Evolutionary conservation across 2,113 vertebrate genomes (phyloP), one percentile per base, ranked within the genome.

Genomic region (Colius striatus): DNA sequence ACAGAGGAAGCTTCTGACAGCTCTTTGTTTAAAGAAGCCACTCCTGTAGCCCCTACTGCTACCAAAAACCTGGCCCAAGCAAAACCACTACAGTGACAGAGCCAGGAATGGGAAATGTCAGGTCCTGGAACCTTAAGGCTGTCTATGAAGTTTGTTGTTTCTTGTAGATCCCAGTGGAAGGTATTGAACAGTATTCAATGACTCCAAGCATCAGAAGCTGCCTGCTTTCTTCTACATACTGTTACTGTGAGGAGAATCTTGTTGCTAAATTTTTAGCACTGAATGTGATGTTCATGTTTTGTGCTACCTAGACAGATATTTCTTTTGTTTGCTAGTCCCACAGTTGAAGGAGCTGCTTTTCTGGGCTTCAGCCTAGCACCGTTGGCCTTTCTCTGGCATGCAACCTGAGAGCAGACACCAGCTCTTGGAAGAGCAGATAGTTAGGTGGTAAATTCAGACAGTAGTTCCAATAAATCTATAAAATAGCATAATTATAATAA

Each of bases 241-340:
- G 11, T 38, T 43, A 12, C 15, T 27, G 5, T 32, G 32, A 18
- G 22, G 32, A 72, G 45, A 34, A 15, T 25, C 53, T 89, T 62
- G 10, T 43, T 63, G 51, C 26, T 51, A 30, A 45, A 29, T 23
- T 63, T 47, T 67, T 29, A 47, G n/a, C 10, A 2, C 13, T 60
- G 51, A 30, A 3, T 21, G 20, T 38, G 47, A 19, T 71, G 34
- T 34, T 34, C 0, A 0, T 1, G 0, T 19, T 50, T 16, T 53
- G 14, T 38, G 9, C 21, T 36, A 51, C 47, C 21, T 62, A 45
- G 43, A 29, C 3, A 32, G 10, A 10, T 6, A 26, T 36, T 26
- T 78, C 30, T 15, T 53, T 13, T 27, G 45, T 38, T 45, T 68
- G 27, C 32, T 67, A 13, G 43, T 89, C 29, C 34, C 27, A 16